phyloP scores from a whole-genome alignment of 2,888 invertebrate species.

The Pseudoips prasinana region DNA sequence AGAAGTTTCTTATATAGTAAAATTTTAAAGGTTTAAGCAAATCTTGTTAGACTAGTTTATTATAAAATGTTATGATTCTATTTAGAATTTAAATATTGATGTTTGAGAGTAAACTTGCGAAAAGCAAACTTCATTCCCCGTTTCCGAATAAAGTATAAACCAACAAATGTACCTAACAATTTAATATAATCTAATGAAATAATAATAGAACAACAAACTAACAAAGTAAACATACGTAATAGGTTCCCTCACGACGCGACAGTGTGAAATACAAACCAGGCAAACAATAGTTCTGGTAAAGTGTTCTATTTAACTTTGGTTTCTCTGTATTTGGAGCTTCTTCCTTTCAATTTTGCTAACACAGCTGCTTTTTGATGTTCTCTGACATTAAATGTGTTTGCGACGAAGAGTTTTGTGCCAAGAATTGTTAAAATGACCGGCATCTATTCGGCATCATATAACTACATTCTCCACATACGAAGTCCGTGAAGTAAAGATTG shows the following conservation, averaged over 20 bases:
- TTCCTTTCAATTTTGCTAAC: conserved; percentile 11
- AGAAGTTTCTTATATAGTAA: too few species aligned
- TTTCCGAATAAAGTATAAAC: conserved; percentile 11
- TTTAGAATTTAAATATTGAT: too few species aligned
- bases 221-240: conserved; percentile 15
- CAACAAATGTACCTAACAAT: conserved; percentile 4
- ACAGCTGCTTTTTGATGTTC: conserved; percentile 7
- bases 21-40: too few species aligned
- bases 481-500: conserved; percentile 9
- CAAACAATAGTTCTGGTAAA: conserved; percentile 19
- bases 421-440: conserved; percentile 23
- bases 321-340: conserved; percentile 11
- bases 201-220: conserved; percentile 19
- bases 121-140: conserved; percentile 2
- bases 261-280: conserved; percentile 22
- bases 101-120: too few species aligned
- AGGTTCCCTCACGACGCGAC: conserved; percentile 3
- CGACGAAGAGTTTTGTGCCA: conserved; percentile 19
- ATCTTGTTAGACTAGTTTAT: too few species aligned
- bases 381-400: conserved; percentile 16
- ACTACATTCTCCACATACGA: conserved; percentile 11
- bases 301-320: conserved; percentile 25
- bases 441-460: conserved; percentile 12
- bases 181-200: conserved; percentile 19
- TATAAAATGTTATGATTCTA: too few species aligned